A percentile compares a stretch with the other conserved stretches of the same genome.
phyloP scores from a whole-genome alignment of 2,113 vertebrate species.

The Rhipidura dahli region DNA sequence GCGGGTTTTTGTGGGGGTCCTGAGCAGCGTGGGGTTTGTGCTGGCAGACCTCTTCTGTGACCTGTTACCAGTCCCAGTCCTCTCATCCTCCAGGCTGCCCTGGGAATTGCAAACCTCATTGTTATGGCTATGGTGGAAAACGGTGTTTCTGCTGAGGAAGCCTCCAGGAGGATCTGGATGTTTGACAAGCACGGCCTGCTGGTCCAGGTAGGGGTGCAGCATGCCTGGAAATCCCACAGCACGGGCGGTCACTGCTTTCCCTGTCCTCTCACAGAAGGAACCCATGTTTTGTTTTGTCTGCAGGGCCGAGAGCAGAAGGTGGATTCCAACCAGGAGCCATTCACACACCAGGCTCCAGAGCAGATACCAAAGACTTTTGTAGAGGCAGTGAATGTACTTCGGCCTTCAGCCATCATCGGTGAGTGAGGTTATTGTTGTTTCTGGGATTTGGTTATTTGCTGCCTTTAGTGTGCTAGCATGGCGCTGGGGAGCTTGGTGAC shows the following conservation, averaged over 20 bases:
- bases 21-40: not conserved
- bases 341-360: slow-evolving; percentile 81
- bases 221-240: accelerated
- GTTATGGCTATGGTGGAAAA: slow-evolving; percentile 92
- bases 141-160: slow-evolving; percentile 81
- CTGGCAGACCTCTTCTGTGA: too few species aligned
- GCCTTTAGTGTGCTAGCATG: accelerated
- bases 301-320: slow-evolving; percentile 80
- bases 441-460: not conserved
- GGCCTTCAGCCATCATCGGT: slow-evolving; percentile 93
- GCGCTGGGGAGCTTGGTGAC: not conserved
- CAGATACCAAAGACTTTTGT: slow-evolving; percentile 79
- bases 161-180: slow-evolving; percentile 90
- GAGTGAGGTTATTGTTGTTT: not conserved
- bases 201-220: slow-evolving; percentile 76
- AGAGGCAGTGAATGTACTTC: slow-evolving; percentile 88
- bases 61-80: not conserved
- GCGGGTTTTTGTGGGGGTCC: not conserved
- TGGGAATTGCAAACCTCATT: slow-evolving; percentile 96
- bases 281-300: not conserved
- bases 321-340: slow-evolving; percentile 86
- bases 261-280: not conserved
- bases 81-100: slow-evolving; percentile 74
- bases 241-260: accelerated
- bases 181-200: slow-evolving; percentile 90